Conservation (phyloP, 2,888 invertebrate genomes). For the Pristionchus exspectatus region DNA sequence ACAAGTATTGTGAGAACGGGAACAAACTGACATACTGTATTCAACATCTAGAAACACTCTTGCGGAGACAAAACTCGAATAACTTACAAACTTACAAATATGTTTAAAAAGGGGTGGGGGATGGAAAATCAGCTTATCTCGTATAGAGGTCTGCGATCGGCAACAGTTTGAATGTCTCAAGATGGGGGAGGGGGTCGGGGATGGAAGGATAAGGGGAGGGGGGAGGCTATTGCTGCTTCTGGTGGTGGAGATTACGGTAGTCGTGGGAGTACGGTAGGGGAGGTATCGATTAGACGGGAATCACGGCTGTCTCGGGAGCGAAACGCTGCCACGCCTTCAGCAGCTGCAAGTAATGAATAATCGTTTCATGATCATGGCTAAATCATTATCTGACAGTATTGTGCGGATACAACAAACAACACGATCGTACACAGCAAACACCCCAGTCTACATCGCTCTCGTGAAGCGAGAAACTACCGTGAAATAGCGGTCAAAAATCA, state of each 20-base stretch:
- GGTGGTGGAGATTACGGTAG: background rate
- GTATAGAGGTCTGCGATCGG: conserved; percentile 21
- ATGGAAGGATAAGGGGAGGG: background rate
- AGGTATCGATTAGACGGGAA: conserved; percentile 79
- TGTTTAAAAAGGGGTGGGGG: background rate
- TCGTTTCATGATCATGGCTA: background rate
- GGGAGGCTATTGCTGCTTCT: background rate
- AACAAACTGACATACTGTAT: conserved; percentile 19
- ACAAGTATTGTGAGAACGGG: conserved; percentile 28
- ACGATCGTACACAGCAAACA: background rate
- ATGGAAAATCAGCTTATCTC: background rate
- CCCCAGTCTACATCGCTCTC: background rate
- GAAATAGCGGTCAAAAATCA: background rate
- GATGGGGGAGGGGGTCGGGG: background rate
- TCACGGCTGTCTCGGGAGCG: conserved; percentile 93
- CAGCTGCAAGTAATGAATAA: conserved; percentile 48
- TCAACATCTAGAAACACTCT: conserved; percentile 29
- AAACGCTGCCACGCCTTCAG: conserved; percentile 81
- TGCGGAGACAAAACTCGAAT: background rate
- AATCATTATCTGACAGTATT: too few relatives aligned
- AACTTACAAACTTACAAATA: conserved; percentile 28
- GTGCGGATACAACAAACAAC: too few relatives aligned
- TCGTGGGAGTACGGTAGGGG: conserved; percentile 6
- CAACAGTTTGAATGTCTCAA: conserved; percentile 22
- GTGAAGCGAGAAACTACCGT: background rate